phyloP scores from a whole-genome alignment of 2,888 invertebrate genomes.

The Venustoraphidia nigricollis region DNA sequence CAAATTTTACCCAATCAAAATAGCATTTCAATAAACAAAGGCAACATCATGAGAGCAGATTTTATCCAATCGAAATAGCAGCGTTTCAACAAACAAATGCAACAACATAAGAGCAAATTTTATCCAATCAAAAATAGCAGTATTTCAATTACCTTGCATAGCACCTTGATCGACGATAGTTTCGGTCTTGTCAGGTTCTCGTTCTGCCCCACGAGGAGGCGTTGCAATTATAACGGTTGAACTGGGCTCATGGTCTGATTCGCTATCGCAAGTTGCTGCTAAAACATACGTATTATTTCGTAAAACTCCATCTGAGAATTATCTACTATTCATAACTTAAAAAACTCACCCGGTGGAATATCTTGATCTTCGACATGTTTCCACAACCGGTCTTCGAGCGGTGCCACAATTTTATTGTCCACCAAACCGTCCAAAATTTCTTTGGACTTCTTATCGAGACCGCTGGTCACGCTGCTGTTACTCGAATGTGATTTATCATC shows the following conservation, averaged over 20 bases:
- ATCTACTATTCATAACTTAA: no score
- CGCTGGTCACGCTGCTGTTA: constrained; percentile 18
- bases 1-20: no score
- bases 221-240: constrained; percentile 60
- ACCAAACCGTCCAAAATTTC: constrained; percentile 28
- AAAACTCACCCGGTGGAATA: constrained; percentile 20
- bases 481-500: background rate
- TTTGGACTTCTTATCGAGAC: constrained; percentile 27
- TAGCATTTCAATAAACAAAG: no score
- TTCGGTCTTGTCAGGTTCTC: constrained; percentile 13
- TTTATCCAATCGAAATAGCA: no score
- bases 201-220: constrained; percentile 27
- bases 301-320: no score
- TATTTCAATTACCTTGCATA: background rate
- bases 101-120: background rate
- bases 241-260: constrained; percentile 63
- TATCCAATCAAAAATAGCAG: no score
- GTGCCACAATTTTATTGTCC: constrained; percentile 28
- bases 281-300: constrained; percentile 8
- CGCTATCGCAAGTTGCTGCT: constrained; percentile 30
- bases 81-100: background rate
- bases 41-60: no score
- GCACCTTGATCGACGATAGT: background rate
- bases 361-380: constrained; percentile 32
- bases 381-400: constrained; percentile 35